Evolutionary conservation across 1,140 invertebrate species (phyloP), one percentile per base, ranked within the genome.

Genomic region (Scaptomyza hsui): DNA sequence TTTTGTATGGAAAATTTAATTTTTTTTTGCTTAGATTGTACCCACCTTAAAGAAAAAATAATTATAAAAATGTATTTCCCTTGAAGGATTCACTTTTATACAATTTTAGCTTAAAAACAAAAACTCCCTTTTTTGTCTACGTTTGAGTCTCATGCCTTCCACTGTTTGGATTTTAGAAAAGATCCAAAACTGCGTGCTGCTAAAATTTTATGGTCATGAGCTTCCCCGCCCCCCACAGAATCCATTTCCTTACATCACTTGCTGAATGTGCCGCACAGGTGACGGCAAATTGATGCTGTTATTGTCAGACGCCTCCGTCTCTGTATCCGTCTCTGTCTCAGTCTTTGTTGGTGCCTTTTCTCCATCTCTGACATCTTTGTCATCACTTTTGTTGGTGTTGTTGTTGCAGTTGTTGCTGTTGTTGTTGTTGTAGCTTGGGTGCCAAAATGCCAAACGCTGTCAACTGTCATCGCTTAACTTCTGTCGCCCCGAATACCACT

Each of bases 251-350:
- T 18, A 47, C 26, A 63, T 35, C 52, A 62, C 52, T 65, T 45
- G 62, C 39, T 37, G 70, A 85, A 79, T 83, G 80, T 64, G 72
- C 60, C 76, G 68, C 72, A 71, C 80, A 85, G 68, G 80, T 85
- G 81, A 67, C 81, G 76, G 72, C 68, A 85, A 85, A 80, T 85
- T 79, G 80, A 76, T 83, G 80, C 75, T 85, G 80, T 83, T 85
- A 79, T 83, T 85, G 81, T 85, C 75, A 78, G 45, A 21, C 55
- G 70, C 52, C 61, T 52, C 42, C 41, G 41, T 53, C 16, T 47
- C 19, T 18, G 16, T 59, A 16, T 60, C 35, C 51, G 9, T 32
- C 15, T 57, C 32, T 24, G 6, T 19, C 42, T 41, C 26, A 35
- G 12, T 21, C 26, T 12, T 13, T 37, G 45, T 37, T 1, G 29